Conservation (phyloP, 2,888 invertebrate species). For the Nemotelus nigrinus region DNA sequence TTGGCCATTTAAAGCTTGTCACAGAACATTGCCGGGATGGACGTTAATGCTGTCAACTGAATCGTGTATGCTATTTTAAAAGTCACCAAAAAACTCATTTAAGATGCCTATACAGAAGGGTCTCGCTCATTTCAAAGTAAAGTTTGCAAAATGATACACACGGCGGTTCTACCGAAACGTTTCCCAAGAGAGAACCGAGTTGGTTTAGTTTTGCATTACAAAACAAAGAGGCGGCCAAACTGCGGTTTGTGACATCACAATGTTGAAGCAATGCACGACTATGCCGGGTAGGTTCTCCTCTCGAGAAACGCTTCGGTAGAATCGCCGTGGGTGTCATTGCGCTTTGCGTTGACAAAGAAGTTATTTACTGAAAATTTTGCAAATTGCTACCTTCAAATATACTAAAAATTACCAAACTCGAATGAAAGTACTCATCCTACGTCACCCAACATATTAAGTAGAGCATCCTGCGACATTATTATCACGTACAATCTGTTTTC, state of each 20-base stretch:
- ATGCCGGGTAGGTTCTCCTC: no score
- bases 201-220: no score
- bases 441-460: not conserved
- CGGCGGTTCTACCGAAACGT: no score
- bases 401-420: not conserved
- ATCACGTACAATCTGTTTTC: not conserved
- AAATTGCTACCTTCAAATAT: not conserved
- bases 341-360: not conserved
- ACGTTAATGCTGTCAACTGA: constrained; percentile 29
- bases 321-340: no score
- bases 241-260: no score
- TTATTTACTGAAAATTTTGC: not conserved
- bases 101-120: not conserved
- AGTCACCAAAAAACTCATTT: not conserved
- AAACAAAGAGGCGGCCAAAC: no score
- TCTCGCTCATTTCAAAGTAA: not conserved
- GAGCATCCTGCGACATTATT: no score
- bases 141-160: not conserved
- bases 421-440: not conserved
- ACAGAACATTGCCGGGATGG: not conserved
- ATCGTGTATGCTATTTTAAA: constrained; percentile 17
- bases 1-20: constrained; percentile 28
- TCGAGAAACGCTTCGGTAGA: no score
- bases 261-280: no score
- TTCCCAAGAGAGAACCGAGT: no score